Percentiles rank a stretch among this genome's conserved stretches.
These are phyloP conservation scores for Pseudomugil tenellus DNA, from an alignment of 2,797 vertebrate species.

Conservation along the genomic window DNA sequence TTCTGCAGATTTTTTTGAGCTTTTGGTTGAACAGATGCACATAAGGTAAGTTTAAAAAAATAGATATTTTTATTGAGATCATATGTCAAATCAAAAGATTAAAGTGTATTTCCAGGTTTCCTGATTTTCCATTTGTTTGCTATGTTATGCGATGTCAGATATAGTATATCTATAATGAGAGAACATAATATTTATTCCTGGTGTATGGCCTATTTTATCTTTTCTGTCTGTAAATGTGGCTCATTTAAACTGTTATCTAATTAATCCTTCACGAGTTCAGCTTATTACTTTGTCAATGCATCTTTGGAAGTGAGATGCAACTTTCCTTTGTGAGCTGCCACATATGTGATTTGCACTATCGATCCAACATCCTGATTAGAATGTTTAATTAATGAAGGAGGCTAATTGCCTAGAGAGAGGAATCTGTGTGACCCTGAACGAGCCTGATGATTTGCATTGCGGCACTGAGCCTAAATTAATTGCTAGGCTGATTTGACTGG, in stretches of 20 bases:
- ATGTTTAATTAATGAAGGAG: slow-evolving; percentile 84
- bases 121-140: slow-evolving; percentile 7
- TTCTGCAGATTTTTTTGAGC: slow-evolving; percentile 25
- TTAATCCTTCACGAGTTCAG: slow-evolving; percentile 57
- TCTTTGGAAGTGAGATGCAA: slow-evolving; percentile 66
- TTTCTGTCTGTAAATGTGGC: slow-evolving; percentile 26
- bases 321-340: slow-evolving; percentile 54
- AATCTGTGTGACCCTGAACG: slow-evolving; percentile 66
- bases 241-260: slow-evolving; percentile 38
- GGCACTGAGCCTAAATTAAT: slow-evolving; percentile 78
- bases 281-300: slow-evolving; percentile 70
- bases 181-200: neutral
- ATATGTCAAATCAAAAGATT: neutral
- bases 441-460: slow-evolving; percentile 73
- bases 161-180: neutral
- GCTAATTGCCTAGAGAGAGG: slow-evolving; percentile 81
- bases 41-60: neutral
- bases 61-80: neutral
- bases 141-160: neutral
- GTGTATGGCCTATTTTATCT: neutral
- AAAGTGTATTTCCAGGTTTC: slow-evolving; percentile 19
- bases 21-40: neutral
- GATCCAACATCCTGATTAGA: slow-evolving; percentile 80
- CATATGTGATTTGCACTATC: slow-evolving; percentile 74
- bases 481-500: slow-evolving; percentile 72